Base-by-base conservation (phyloP, 2,113 vertebrate genomes). In the Nothobranchius kuhntae region DNA sequence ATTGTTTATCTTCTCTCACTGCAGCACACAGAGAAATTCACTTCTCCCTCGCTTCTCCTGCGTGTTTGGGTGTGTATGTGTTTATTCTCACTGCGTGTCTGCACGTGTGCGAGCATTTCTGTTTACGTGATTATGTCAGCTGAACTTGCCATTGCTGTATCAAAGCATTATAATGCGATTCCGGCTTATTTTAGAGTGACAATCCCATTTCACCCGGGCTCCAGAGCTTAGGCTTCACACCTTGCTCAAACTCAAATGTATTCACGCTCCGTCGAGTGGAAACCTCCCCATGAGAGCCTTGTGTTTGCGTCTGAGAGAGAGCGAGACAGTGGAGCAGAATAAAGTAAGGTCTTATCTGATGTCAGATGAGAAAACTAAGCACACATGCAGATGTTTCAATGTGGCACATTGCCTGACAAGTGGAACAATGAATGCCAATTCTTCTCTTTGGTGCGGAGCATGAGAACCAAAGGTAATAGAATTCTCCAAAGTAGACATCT, bases 101-200 rank as follows among this genome's bases (percentile, higher is more conserved):
- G 50, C 36, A 30, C 8, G 13, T 6, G 44, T 68, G 45, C 30
- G 53, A 55, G 47, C 46, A 21, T 65, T 61, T 64, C 17, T 76
- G 46, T 51, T 62, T 56, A 30, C 51, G 13, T 17, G 58, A 77
- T 46, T 52, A 45, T 60, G 64, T 67, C 38, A 67, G 69, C 53
- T 61, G 58, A 82, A 84, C 24, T 54, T 61, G 57, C 62, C 30
- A 62, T 74, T 30, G 63, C 61, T 72, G 62, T 57, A 73, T 77
- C 75, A 84, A 65, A 68, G 66, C 78, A 78, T 68, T 59, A 74
- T 75, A 79, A 81, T 71, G 59, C 21, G 59, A 73, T 79, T 55
- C 44, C 50, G 14, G 48, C 64, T 79, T 81, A 65, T 62, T 73
- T 72, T 69, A 35, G 17, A 81, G 50, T 68, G 71, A 81, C 73